A percentile compares a stretch with the other conserved stretches of the same genome.
Conservation (phyloP, 2,797 vertebrate genomes). For the Lateolabrax maculatus region DNA sequence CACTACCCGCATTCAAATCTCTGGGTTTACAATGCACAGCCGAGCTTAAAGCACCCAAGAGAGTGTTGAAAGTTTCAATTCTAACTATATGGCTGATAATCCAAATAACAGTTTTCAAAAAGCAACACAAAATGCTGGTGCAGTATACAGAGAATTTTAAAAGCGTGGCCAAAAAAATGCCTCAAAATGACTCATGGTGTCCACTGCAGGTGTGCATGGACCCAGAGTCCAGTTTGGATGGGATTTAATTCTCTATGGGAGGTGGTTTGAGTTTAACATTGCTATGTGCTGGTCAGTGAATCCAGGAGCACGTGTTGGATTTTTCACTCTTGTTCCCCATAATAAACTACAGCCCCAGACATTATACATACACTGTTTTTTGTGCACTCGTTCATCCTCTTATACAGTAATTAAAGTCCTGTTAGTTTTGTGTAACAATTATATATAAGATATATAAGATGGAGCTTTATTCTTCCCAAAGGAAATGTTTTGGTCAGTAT, state of each 20-base stretch:
- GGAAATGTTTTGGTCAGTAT: too few species aligned
- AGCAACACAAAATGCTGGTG: not conserved
- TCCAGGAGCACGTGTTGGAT: not conserved
- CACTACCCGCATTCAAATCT: conserved; percentile 14
- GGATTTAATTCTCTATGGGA: not conserved
- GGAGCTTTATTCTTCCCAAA: too few species aligned
- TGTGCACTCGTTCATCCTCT: not conserved
- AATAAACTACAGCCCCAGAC: not conserved
- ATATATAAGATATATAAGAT: too few species aligned
- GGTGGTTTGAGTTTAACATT: conserved; percentile 13
- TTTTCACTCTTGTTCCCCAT: not conserved
- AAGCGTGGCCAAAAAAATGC: not conserved
- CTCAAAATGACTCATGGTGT: not conserved
- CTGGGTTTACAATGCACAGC: conserved; percentile 14
- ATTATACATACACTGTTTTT: not conserved
- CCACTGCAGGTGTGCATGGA: not conserved
- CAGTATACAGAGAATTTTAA: not conserved
- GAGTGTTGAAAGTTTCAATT: not conserved
- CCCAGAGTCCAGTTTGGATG: not conserved
- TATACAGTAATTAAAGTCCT: too few species aligned
- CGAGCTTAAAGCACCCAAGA: not conserved
- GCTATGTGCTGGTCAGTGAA: not conserved
- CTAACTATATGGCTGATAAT: not conserved
- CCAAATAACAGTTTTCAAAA: not conserved
- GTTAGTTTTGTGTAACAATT: too few species aligned